Evolutionary conservation across 35 echinoderm and acorn worm genomes (phyloP).

Genomic region (Ophioderma brevispina): DNA sequence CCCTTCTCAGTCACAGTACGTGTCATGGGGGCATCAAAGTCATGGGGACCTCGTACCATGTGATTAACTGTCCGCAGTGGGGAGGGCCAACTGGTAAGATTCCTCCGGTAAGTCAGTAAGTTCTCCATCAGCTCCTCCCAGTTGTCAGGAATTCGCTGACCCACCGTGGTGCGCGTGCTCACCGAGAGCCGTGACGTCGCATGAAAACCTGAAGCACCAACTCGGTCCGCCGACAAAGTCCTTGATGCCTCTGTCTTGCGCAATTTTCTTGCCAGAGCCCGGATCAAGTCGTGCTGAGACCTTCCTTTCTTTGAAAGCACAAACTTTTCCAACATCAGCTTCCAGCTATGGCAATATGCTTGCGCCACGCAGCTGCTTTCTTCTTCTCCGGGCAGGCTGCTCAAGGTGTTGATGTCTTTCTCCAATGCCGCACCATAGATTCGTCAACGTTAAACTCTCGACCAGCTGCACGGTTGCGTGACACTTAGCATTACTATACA

Average conservation of each 20-base stretch:
- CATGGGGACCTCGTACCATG: neutral
- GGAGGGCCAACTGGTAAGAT: neutral
- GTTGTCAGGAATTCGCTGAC: neutral
- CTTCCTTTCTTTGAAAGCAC: neutral
- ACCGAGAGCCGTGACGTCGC: neutral
- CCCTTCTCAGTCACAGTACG: neutral
- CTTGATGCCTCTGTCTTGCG: neutral
- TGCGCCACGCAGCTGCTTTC: constrained; percentile 17
- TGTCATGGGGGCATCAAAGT: neutral
- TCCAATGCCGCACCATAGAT: constrained; percentile 24
- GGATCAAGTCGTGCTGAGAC: neutral
- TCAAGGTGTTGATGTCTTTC: neutral
- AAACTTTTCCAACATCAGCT: constrained; percentile 4
- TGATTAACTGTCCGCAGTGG: neutral
- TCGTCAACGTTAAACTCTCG: constrained; percentile 28
- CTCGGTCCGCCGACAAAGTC: neutral
- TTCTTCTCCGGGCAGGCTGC: neutral
- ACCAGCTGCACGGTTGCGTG: neutral
- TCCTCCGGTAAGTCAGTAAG: neutral
- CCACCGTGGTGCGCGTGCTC: no score
- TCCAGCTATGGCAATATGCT: constrained; percentile 23
- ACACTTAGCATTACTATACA: no score
- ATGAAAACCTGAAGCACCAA: constrained; percentile 5
- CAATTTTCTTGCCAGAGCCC: constrained; percentile 22
- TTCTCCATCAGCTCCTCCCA: neutral